Conservation (phyloP, 2,113 vertebrate genomes). For the Chaetodon auriga region DNA sequence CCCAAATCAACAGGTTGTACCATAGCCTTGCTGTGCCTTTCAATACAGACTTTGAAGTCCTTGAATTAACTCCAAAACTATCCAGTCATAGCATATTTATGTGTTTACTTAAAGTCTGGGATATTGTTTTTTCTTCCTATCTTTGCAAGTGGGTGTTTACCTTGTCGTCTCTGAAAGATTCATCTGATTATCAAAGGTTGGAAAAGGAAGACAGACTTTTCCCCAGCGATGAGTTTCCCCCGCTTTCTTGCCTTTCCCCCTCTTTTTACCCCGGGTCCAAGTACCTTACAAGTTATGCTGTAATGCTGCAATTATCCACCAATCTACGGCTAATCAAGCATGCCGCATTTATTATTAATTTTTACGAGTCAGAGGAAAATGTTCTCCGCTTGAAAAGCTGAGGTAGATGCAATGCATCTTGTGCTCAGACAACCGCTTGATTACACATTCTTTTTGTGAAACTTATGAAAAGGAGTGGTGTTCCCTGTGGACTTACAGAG, state of each 20-base stretch:
- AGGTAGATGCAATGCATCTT: constrained; percentile 60
- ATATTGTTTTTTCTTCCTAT: constrained; percentile 32
- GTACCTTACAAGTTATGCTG: constrained; percentile 64
- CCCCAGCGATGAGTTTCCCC: constrained; percentile 34
- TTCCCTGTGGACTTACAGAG: constrained; percentile 44
- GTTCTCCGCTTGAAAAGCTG: constrained; percentile 64
- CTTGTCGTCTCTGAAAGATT: constrained; percentile 50
- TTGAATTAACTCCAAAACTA: constrained; percentile 43
- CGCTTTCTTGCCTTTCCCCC: constrained; percentile 25
- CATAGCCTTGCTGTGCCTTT: constrained; percentile 28
- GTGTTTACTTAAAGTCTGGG: constrained; percentile 61
- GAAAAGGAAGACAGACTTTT: constrained; percentile 52
- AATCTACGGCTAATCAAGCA: constrained; percentile 78
- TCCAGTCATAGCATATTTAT: constrained; percentile 57
- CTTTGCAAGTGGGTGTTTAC: constrained; percentile 50
- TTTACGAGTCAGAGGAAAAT: constrained; percentile 67
- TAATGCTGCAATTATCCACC: constrained; percentile 80
- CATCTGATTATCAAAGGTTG: constrained; percentile 62
- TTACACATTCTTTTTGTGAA: constrained; percentile 63
- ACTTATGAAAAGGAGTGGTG: constrained; percentile 30
- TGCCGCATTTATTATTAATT: constrained; percentile 69
- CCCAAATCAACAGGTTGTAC: constrained; percentile 44
- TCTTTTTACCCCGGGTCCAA: constrained; percentile 50
- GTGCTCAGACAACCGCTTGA: constrained; percentile 67
- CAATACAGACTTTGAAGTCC: constrained; percentile 41